phyloP scores from a whole-genome alignment of 2,888 invertebrate genomes.

The Serripes groenlandicus region DNA sequence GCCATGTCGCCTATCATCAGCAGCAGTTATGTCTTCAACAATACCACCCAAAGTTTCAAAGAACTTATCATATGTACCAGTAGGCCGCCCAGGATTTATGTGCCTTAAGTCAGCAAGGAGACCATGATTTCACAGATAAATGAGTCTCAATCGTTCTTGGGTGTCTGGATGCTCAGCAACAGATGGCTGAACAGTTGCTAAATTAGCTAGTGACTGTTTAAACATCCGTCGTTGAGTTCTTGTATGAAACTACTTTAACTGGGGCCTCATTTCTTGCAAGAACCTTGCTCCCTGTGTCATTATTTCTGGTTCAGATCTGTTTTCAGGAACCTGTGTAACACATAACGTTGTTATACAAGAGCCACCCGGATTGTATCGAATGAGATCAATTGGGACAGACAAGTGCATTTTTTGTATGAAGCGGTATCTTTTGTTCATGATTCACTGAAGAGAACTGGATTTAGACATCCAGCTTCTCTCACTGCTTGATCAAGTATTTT shows the following conservation, averaged over 20 bases:
- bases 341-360: not conserved
- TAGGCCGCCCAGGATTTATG: no score
- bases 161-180: constrained; percentile 42
- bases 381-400: not conserved
- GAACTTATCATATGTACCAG: constrained; percentile 44
- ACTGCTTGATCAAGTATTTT: no score
- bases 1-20: constrained; percentile 50
- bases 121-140: no score
- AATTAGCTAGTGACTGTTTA: constrained; percentile 30
- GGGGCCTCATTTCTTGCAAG: constrained; percentile 23
- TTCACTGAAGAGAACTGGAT: not conserved
- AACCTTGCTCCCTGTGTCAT: not conserved
- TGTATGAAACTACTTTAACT: constrained; percentile 52
- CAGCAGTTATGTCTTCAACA: constrained; percentile 36
- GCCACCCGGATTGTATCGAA: constrained; percentile 18
- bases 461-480: not conserved
- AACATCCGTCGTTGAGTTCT: constrained; percentile 40
- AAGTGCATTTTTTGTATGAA: not conserved
- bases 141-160: no score
- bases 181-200: constrained; percentile 37
- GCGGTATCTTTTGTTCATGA: not conserved
- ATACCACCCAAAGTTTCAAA: constrained; percentile 36
- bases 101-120: no score
- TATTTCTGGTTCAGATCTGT: not conserved
- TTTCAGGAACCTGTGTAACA: not conserved